Evolutionary conservation across 2,888 invertebrate genomes (phyloP), one percentile per base, ranked within the genome.

Genomic region (Pherbina coryleti): DNA sequence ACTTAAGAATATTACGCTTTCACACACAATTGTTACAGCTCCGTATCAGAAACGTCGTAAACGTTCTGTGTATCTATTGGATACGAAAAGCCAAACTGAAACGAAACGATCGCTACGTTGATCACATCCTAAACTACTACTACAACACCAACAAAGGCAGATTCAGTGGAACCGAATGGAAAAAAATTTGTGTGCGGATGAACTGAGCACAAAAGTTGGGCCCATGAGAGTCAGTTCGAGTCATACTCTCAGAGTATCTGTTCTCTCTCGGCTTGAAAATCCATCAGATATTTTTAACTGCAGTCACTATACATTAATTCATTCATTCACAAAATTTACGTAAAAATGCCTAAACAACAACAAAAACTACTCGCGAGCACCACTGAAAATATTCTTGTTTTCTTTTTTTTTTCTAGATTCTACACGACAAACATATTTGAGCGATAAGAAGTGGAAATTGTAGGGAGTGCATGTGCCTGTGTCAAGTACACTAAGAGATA

Each of bases 51-150:
- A 31, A 67, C 51, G 77, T 79, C 77, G 80, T 76, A 83, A 84
- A 84, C 85, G 84, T 86, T 88, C 84, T 86, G 87, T 86, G 87
- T 86, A 86, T 86, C 88, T 88, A 86, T 86, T 83, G 86, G 86
- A 86, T 88, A 84, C 88, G 84, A 86, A 85, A 85, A 87, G 84
- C 82, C 84, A 86, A 86, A 87, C 87, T 87, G 87, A 88, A 87
- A 88, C 84, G 87, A 86, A 87, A 85, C 86, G 88, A 87, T 85
- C 83, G 84, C 79, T 77, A 71, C 69, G 74, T 81, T 81, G 82
- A 84, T 80, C 81, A 85, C 84, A 85, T 87, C 88, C 87, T 87
- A 84, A 87, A 82, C 86, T 83, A 80, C 81, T 64, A 66, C 77
- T 83, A 79, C 67, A 76, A 80, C 70, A 79, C 80, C 60, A 70